Percentiles rank a stretch among this genome's conserved stretches.
Evolutionary conservation across 1,140 invertebrate genomes (phyloP).

Genomic region (Halictus rubicundus): DNA sequence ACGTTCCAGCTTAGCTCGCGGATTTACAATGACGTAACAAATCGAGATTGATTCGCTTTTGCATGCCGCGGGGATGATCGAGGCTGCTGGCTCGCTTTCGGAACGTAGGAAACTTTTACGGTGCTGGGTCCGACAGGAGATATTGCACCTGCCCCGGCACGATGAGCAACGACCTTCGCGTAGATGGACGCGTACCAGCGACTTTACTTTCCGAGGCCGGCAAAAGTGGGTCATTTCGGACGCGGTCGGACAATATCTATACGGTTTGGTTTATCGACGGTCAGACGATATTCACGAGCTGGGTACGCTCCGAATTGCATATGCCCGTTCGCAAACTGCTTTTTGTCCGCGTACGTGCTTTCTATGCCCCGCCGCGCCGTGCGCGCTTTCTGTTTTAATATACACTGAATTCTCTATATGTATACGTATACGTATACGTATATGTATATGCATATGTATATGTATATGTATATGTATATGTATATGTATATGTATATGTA

Average conservation of each 20-base stretch:
- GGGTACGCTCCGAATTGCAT: neutral
- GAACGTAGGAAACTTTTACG: neutral
- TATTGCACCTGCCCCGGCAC: conserved; percentile 22
- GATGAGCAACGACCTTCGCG: conserved; percentile 9
- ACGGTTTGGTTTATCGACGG: neutral
- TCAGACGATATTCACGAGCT: conserved; percentile 9
- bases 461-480: too few relatives aligned
- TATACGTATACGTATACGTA: too few relatives aligned
- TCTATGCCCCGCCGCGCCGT: too few relatives aligned
- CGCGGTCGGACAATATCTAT: neutral
- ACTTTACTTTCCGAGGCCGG: neutral
- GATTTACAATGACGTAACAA: conserved; percentile 16
- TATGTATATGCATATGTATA: too few relatives aligned
- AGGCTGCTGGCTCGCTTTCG: neutral
- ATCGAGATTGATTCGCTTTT: conserved; percentile 19
- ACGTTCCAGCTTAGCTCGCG: neutral
- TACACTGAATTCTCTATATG: too few relatives aligned
- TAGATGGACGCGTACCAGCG: conserved; percentile 5
- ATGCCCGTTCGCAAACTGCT: too few relatives aligned
- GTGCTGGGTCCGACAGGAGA: too few relatives aligned
- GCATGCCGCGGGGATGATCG: neutral
- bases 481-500: too few relatives aligned
- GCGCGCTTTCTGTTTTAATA: too few relatives aligned
- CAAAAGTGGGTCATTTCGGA: conserved; percentile 21
- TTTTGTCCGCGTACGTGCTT: too few relatives aligned